A percentile compares a stretch with the other conserved stretches of the same genome.
These are phyloP conservation scores for Heptranchias perlo DNA, from an alignment of 2,113 vertebrate genomes.

Conservation along the genomic window DNA sequence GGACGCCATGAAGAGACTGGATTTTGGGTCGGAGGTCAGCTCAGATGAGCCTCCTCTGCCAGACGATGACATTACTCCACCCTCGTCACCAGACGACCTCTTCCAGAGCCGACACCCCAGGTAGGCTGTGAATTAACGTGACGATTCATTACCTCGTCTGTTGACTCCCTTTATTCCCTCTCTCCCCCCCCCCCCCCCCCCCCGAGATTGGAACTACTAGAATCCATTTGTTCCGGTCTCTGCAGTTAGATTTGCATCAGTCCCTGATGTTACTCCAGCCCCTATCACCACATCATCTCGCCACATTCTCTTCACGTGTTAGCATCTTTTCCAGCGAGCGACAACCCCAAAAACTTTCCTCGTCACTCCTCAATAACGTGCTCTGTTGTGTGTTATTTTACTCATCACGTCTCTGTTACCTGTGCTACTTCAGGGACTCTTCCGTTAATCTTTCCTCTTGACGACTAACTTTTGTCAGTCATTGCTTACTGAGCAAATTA, in stretches of 20 bases:
- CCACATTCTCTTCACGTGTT: background rate
- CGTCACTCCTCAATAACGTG: background rate
- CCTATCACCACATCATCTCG: too few species aligned
- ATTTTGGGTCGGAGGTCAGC: conserved; percentile 49
- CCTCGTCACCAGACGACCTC: conserved; percentile 55
- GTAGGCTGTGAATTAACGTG: conserved; percentile 46
- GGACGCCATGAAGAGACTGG: conserved; percentile 71
- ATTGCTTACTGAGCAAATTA: background rate
- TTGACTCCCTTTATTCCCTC: background rate
- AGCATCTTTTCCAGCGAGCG: background rate
- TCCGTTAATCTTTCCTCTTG: background rate
- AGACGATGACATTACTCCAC: conserved; percentile 55
- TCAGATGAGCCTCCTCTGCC: background rate
- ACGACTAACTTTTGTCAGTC: background rate
- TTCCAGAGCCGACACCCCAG: conserved; percentile 44
- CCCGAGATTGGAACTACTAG: background rate
- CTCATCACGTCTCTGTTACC: background rate
- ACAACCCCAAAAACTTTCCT: background rate
- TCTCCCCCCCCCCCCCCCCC: too few species aligned
- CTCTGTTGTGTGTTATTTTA: background rate
- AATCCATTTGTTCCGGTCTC: background rate
- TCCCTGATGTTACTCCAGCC: background rate
- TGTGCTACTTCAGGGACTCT: background rate
- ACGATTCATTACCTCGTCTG: background rate
- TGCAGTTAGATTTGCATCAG: background rate